These are phyloP conservation scores for Pangasius larnaudii DNA, from an alignment of 2,797 vertebrate genomes.

Conservation along the genomic window DNA sequence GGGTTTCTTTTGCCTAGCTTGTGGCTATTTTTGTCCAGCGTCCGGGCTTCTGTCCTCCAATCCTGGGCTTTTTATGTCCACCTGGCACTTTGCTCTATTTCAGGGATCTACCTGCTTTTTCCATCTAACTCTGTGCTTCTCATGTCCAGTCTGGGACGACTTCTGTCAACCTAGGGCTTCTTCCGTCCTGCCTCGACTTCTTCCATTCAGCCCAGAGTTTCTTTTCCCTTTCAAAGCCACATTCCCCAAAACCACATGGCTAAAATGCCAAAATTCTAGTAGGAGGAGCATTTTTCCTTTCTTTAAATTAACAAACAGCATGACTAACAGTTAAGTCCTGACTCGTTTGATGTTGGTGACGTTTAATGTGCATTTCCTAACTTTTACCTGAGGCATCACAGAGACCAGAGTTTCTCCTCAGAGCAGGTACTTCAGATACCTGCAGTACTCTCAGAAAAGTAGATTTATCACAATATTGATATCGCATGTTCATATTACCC, in stretches of 20 bases:
- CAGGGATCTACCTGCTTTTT: not conserved
- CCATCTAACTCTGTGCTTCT: not conserved
- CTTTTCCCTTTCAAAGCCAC: not conserved
- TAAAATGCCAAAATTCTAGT: not conserved
- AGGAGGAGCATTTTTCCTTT: not conserved
- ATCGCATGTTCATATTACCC: not conserved
- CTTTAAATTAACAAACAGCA: not conserved
- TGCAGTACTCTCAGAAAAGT: not conserved
- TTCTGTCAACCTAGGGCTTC: too few species aligned
- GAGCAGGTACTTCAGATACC: not conserved
- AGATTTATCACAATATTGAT: constrained; percentile 1
- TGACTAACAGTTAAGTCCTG: not conserved
- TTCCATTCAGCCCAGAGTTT: not conserved
- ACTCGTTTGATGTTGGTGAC: not conserved
- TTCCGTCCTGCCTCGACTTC: not conserved
- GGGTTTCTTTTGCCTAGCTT: not conserved
- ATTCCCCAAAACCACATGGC: not conserved
- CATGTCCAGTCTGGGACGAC: not conserved
- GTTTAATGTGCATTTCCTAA: not conserved
- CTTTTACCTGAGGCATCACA: not conserved
- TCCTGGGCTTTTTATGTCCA: not conserved
- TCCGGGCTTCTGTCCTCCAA: not conserved
- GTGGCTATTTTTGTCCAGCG: not conserved
- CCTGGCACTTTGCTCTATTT: not conserved
- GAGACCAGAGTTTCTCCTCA: not conserved